Percentiles rank a stretch among this genome's conserved stretches.
phyloP scores from a whole-genome alignment of 2,113 vertebrate species.

The Aepyceros melampus region DNA sequence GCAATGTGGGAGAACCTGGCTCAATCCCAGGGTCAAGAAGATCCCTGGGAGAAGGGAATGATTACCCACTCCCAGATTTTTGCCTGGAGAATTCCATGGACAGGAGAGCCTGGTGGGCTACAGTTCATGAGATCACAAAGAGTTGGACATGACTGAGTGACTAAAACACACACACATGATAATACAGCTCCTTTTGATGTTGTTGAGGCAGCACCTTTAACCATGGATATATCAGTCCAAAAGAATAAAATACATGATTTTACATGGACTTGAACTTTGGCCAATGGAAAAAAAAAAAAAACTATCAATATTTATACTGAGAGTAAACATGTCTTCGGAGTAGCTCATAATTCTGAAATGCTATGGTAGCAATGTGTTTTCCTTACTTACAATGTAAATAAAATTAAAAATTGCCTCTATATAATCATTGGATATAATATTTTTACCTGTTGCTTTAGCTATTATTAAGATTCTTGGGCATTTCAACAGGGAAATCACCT shows the following conservation, averaged over 20 bases:
- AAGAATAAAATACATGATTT: background rate
- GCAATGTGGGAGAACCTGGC: background rate
- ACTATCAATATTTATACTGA: background rate
- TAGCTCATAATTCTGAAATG: background rate
- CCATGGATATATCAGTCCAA: background rate
- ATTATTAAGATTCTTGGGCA: background rate
- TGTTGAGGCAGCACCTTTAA: background rate
- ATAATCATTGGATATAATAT: background rate
- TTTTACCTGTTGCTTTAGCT: background rate
- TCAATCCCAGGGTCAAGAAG: background rate
- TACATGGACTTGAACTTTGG: background rate
- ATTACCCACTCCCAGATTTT: background rate
- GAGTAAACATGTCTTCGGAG: background rate
- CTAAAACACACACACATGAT: background rate
- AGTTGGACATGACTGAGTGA: fast-evolving
- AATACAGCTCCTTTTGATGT: background rate
- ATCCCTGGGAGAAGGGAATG: background rate
- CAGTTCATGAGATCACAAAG: background rate
- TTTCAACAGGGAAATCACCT: background rate
- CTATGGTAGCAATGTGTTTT: background rate
- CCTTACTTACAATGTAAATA: background rate
- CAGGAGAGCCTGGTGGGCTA: background rate
- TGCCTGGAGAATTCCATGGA: background rate
- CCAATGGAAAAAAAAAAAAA: background rate
- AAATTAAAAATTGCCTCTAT: background rate